Evolutionary conservation across 2,113 vertebrate genomes (phyloP).

Genomic region (Bagarius yarrelli): DNA sequence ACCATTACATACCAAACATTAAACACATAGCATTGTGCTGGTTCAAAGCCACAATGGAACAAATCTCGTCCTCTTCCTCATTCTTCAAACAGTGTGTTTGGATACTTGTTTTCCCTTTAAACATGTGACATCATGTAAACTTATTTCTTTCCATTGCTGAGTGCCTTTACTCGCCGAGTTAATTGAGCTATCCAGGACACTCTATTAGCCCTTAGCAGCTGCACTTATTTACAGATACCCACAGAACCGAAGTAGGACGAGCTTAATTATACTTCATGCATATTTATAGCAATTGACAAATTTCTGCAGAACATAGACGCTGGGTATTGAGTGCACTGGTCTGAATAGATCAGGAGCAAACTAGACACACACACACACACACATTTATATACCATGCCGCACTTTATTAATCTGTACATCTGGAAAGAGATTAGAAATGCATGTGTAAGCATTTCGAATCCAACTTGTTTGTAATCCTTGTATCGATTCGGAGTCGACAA

Average conservation of each 20-base stretch:
- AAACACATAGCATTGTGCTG: too few relatives aligned
- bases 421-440: neutral
- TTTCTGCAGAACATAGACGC: constrained; percentile 56
- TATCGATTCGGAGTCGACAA: constrained; percentile 15
- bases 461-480: constrained; percentile 8
- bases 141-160: neutral
- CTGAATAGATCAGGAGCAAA: neutral
- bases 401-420: neutral
- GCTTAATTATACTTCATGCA: constrained; percentile 50
- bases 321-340: constrained; percentile 53
- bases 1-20: too few relatives aligned
- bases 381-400: neutral
- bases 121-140: neutral
- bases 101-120: neutral
- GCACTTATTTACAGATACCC: constrained; percentile 12
- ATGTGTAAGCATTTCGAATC: constrained; percentile 11
- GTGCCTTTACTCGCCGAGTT: neutral
- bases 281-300: constrained; percentile 56
- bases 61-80: too few relatives aligned
- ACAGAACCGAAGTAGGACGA: constrained; percentile 34
- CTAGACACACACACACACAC: too few relatives aligned
- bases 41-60: too few relatives aligned
- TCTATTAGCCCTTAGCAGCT: constrained; percentile 14
- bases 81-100: too few relatives aligned
- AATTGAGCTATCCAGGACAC: constrained; percentile 21